Evolutionary conservation across 2,888 invertebrate species (phyloP), one percentile per base, ranked within the genome.

Genomic region (Cerceris rybyensis): DNA sequence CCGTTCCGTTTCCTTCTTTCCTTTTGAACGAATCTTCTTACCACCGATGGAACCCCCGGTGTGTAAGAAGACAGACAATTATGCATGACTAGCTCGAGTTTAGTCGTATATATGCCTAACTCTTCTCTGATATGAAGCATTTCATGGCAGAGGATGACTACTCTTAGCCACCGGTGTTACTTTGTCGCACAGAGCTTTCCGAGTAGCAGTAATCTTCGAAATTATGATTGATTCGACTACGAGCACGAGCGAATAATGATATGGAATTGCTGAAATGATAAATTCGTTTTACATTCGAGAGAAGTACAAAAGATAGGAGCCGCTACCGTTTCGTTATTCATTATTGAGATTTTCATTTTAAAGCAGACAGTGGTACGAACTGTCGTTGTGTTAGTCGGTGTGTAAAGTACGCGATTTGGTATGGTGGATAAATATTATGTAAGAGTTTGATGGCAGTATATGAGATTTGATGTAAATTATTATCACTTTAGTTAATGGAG

Each of bases 11-110:
- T 64, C 67, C 66, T 46, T 66, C 46, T 50, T 46, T 66, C 28
- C 41, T 46, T 17, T 8, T n/a, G 11, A 7, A 5, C 6, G 41
- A n/a, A 49, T 52, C 52, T n/a, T 52, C n/a, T 52, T n/a, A 52
- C 50, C 8, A 50, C 7, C 39, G 9, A 16, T 14, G 42, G 41
- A 42, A 46, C 42, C 52, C 41, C 49, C 46, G 42, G 11, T 43
- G 41, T 8, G 54, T 28, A 58, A 77, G 71, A 54, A 61, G 69
- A 55, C 67, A 41, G 58, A 58, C 54, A 70, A 78, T 83, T 83
- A 80, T 52, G 65, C 52, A 14, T 57, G 69, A 50, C 60, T 60
- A 60, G 54, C 59, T 58, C 43, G 54, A 55, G 39, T 68, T 67
- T 42, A 13, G 49, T 42, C 63, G n/a, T 11, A 13, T 17, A 59